Evolutionary conservation across 1,140 invertebrate genomes (phyloP).

Genomic region (Acromyrmex echinatior): DNA sequence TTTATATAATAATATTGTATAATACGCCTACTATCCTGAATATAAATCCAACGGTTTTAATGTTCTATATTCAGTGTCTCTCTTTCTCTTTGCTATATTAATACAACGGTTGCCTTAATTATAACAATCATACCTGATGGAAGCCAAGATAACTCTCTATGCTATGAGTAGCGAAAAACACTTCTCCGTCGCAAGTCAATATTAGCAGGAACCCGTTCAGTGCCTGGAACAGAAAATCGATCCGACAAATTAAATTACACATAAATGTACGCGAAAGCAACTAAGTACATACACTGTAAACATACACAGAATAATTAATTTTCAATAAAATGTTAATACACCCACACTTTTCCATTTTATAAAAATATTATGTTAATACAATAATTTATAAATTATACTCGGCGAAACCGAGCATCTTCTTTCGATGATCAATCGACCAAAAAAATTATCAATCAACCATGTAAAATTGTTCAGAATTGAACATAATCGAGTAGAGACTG

Average conservation of each 20-base stretch:
- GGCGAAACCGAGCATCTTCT: background rate
- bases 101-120: background rate
- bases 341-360: no score
- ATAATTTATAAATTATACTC: background rate
- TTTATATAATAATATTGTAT: background rate
- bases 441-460: background rate
- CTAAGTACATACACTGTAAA: no score
- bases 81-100: background rate
- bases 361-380: background rate
- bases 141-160: conserved; percentile 99
- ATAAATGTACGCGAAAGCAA: background rate
- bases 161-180: conserved; percentile 99
- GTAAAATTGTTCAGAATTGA: conserved; percentile 22
- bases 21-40: background rate
- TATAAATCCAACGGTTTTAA: conserved; percentile 2
- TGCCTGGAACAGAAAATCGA: conserved; percentile 92
- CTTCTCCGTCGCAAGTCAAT: conserved; percentile 98
- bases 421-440: background rate
- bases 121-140: conserved; percentile 94
- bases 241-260: background rate
- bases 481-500: conserved; percentile 46
- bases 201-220: conserved; percentile 99
- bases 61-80: background rate
- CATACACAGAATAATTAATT: background rate
- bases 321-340: background rate